Evolutionary conservation across 2,888 invertebrate genomes (phyloP).

Genomic region (Nemurella pictetii): DNA sequence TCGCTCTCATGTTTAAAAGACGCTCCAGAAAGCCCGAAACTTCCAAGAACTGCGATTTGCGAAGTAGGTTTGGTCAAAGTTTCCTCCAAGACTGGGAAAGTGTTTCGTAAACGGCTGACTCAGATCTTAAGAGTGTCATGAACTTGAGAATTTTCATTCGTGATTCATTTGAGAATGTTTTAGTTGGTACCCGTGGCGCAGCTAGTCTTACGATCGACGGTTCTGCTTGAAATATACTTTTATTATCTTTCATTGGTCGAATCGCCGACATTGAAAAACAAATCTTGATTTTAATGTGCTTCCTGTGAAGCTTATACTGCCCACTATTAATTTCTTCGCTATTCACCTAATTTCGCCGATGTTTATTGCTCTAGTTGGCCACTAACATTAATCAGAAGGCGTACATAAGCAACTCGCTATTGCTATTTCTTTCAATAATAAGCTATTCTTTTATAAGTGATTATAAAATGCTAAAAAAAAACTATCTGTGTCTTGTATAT

Average conservation of each 20-base stretch:
- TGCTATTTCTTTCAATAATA: constrained; percentile 22
- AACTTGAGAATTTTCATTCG: neutral
- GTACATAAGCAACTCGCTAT: neutral
- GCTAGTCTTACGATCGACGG: neutral
- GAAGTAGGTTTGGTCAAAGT: too few relatives aligned
- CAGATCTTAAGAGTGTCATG: neutral
- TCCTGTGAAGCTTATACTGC: neutral
- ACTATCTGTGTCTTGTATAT: neutral
- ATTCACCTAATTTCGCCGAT: constrained; percentile 2
- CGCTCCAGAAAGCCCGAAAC: too few relatives aligned
- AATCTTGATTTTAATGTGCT: constrained; percentile 18
- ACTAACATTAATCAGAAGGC: constrained; percentile 7
- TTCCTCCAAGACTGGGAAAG: neutral
- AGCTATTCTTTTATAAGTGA: constrained; percentile 9
- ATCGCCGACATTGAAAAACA: constrained; percentile 22
- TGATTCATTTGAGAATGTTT: neutral
- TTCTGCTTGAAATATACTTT: constrained; percentile 1
- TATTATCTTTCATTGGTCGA: constrained; percentile 23
- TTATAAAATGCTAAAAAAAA: neutral
- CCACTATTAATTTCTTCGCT: neutral
- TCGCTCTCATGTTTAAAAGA: neutral
- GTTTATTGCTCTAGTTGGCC: neutral
- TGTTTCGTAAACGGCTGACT: neutral
- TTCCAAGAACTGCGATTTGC: neutral
- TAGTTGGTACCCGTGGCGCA: neutral